Percentiles rank a stretch among this genome's conserved stretches.
Conservation (phyloP, 2,888 invertebrate genomes). For the Mesopsocus fuscifrons region DNA sequence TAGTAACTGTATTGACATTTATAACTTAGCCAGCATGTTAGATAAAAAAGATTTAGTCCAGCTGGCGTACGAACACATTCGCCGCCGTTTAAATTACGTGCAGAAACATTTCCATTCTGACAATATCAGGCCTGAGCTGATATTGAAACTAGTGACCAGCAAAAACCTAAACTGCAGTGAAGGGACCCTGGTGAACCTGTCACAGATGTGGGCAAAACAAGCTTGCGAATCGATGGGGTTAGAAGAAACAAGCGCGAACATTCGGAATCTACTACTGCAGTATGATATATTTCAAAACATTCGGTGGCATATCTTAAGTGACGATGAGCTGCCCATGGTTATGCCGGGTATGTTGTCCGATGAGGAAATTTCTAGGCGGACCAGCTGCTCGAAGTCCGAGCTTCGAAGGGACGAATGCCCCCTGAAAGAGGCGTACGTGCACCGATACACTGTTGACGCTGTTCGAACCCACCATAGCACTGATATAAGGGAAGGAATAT, state of each 20-base stretch:
- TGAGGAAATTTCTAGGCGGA: too few relatives aligned
- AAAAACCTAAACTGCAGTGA: background rate
- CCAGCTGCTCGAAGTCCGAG: too few relatives aligned
- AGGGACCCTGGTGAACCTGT: background rate
- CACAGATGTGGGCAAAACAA: background rate
- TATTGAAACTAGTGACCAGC: background rate
- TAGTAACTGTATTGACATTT: conserved; percentile 2
- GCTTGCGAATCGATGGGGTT: background rate
- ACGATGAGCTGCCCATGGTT: background rate
- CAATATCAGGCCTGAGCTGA: background rate
- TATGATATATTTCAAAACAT: background rate
- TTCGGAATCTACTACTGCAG: background rate
- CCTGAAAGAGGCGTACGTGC: background rate
- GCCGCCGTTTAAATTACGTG: background rate
- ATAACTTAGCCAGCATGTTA: conserved; percentile 1
- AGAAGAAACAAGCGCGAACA: background rate
- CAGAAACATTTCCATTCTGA: background rate
- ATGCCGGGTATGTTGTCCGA: background rate
- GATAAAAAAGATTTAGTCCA: background rate
- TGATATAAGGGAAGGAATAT: too few relatives aligned
- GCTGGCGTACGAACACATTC: background rate
- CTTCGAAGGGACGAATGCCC: too few relatives aligned
- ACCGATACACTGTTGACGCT: too few relatives aligned
- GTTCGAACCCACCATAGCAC: too few relatives aligned
- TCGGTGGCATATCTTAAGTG: background rate